phyloP scores from a whole-genome alignment of 2,113 vertebrate species.

The Osmerus mordax region DNA sequence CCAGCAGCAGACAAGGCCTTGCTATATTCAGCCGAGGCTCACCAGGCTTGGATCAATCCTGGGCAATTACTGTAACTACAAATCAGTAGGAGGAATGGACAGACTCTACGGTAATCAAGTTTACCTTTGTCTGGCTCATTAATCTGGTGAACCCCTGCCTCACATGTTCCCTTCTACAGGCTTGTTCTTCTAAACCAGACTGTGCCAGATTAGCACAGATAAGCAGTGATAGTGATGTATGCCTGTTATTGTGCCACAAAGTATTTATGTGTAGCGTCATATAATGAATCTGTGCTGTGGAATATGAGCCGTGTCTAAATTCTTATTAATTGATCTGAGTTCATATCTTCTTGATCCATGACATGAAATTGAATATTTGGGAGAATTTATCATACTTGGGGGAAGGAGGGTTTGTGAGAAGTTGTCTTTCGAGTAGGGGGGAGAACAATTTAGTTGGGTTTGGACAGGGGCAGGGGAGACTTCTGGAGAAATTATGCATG shows the following conservation, averaged over 20 bases:
- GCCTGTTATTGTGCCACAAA: conserved; percentile 12
- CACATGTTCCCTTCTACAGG: conserved; percentile 32
- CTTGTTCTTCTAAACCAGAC: conserved; percentile 42
- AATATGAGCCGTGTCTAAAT: conserved; percentile 36
- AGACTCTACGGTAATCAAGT: conserved; percentile 48
- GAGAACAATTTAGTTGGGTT: conserved; percentile 20
- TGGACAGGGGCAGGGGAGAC: background rate
- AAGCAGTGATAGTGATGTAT: conserved; percentile 42
- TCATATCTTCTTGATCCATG: conserved; percentile 46
- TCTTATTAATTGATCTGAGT: conserved; percentile 48
- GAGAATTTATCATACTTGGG: conserved; percentile 30
- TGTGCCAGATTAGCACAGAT: conserved; percentile 49
- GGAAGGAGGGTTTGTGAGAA: conserved; percentile 21
- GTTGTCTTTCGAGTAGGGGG: background rate
- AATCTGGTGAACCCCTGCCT: conserved; percentile 50
- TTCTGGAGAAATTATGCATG: conserved; percentile 35
- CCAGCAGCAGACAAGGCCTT: conserved; percentile 26
- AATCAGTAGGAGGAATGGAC: conserved; percentile 44
- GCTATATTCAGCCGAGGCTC: conserved; percentile 12
- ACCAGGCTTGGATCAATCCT: conserved; percentile 46
- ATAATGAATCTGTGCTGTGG: conserved; percentile 24
- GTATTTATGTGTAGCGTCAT: conserved; percentile 40
- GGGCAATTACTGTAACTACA: conserved; percentile 32
- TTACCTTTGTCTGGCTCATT: conserved; percentile 61
- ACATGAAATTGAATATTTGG: conserved; percentile 28